Base-by-base conservation (phyloP, 2,113 vertebrate genomes). In the Chelonoidis abingdonii region DNA sequence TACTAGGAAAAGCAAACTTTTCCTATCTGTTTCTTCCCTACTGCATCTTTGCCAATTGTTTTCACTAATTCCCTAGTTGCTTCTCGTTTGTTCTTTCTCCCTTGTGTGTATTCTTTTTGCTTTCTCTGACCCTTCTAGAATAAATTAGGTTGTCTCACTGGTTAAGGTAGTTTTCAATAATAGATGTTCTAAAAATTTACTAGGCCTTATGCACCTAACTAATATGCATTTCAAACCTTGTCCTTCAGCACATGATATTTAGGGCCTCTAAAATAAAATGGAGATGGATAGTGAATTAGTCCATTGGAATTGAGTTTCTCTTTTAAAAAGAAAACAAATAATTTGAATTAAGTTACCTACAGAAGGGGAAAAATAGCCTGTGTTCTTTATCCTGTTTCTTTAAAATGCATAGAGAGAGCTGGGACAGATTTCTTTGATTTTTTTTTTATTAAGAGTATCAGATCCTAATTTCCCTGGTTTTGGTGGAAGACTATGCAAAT, bases 211-310 rank as follows among this genome's bases (percentile, higher is more conserved):
- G 4, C 54, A n/a, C 41, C 87, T 44, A 85, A 19, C 22, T 54
- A 76, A 47, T n/a, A 57, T 0, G 0, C 88, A 6, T 86, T 86
- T 84, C 9, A 0, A 10, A 52, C 85, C 85, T n/a, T 92, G 47
- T 93, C 3, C 1, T 29, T 50, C 53, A 87, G 35, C 10, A 25
- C 72, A 80, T 86, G 2, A 25, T 88, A 47, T 41, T 69, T 10
- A 80, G 10, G 29, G 5, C 38, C 11, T 88, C 21, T 76, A 44
- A 76, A 76, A 44, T 76, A 76, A 76, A 76, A 76, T 3, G 24
- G 38, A 76, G 19, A 75, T 41, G 19, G 19, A 75, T 41, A 11
- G 11, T 41, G 19, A 41, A 76, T 25, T 76, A 10, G 9, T 44
- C 21, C 72, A 44, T 41, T 76, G 10, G 5, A 12, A 41, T 3